These are phyloP conservation scores for Narcine bancroftii DNA, from an alignment of 2,113 vertebrate species.

Conservation along the genomic window DNA sequence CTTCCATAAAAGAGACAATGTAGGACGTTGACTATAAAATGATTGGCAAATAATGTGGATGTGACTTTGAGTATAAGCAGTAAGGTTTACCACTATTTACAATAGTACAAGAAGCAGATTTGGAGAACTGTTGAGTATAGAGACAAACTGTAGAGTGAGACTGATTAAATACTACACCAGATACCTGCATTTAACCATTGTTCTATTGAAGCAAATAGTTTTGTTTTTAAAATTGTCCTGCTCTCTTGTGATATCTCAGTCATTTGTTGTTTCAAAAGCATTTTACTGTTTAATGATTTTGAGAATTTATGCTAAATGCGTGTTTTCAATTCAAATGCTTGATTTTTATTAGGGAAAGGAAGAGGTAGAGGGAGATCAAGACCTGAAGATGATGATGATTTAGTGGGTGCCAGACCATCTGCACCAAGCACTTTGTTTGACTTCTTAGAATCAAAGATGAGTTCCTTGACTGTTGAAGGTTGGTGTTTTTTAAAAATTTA, in stretches of 20 bases:
- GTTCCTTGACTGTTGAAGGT: conserved; percentile 82
- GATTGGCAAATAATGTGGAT: background rate
- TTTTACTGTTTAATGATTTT: background rate
- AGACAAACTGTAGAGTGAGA: background rate
- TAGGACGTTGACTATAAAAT: background rate
- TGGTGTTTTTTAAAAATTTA: conserved; percentile 43
- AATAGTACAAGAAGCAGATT: background rate
- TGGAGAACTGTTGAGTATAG: background rate
- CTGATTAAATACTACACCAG: background rate
- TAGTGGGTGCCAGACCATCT: conserved; percentile 75
- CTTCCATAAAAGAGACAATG: background rate
- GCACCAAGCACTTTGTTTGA: conserved; percentile 93
- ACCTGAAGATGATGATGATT: conserved; percentile 77
- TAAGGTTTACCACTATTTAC: background rate
- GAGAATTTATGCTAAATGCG: background rate
- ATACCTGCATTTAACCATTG: background rate
- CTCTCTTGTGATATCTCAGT: background rate
- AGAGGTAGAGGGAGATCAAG: conserved; percentile 76
- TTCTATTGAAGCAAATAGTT: background rate
- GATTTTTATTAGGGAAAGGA: conserved; percentile 62
- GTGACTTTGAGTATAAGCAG: background rate
- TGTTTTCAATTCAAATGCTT: background rate
- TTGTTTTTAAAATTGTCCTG: background rate
- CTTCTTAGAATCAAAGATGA: conserved; percentile 94
- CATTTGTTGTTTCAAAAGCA: background rate